Evolutionary conservation across 1,140 invertebrate species (phyloP), one percentile per base, ranked within the genome.

Genomic region (Lysiphlebus fabarum): DNA sequence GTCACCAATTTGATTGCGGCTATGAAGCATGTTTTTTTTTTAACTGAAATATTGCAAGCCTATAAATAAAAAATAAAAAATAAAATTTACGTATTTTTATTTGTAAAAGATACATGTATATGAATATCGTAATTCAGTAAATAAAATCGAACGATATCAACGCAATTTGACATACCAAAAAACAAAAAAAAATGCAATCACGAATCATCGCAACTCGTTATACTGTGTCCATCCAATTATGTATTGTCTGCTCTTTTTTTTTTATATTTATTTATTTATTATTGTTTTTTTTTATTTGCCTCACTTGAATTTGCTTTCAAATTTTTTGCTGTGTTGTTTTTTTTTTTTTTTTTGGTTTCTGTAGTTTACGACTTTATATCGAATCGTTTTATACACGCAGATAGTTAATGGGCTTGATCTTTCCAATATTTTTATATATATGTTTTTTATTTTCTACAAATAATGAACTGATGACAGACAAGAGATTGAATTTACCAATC

Each of bases 1-100:
- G 56, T 42, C 49, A 40, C 44, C 65, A 67, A 70, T 72, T 66
- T 56, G 59, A 67, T 69, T 73, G 67, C 70, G 72, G 71, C 73
- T 72, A 72, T 70, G 63, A 72, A 60, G 68, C 69, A 66, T 70
- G 70, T 1, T 26, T 26, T 26, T 26, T 26, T 26, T 26, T 26
- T 4, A 26, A 4, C 17, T 26, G 17, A 4, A 26, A 26, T 26
- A 26, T 26, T 26, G 17, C 17, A 26, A 26, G 17, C 17, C 17
- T 26, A 26, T 26, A 26, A 26, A 26, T 26, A 26, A 26, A 26
- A 26, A 26, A 26, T n/a, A n/a, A n/a, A n/a, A n/a, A n/a, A n/a
- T n/a, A 26, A 26, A 1, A 1, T 26, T 26, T 26, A 26, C 17
- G 17, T 68, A 70, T 68, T 67, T 54, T 42, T 7, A 42, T 44